Conservation (phyloP, 23 tunicate genomes). For the Styela plicata region DNA sequence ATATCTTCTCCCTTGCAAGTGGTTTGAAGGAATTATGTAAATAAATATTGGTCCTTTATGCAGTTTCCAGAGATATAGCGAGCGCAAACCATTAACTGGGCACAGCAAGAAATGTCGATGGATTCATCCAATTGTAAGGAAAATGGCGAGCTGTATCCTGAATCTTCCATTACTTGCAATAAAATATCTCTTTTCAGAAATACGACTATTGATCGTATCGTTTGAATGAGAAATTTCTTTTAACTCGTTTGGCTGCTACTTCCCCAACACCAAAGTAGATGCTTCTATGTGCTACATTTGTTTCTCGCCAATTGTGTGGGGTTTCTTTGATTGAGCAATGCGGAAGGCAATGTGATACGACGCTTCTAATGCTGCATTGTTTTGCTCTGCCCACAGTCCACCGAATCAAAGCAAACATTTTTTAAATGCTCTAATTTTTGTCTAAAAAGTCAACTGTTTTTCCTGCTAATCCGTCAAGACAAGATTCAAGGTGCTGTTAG, state of each 20-base stretch:
- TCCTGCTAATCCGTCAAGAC: constrained; percentile 33
- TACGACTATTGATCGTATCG: not conserved
- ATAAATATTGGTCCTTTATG: not conserved
- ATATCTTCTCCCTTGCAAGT: not conserved
- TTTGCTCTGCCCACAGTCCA: constrained; percentile 25
- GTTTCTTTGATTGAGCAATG: constrained; percentile 48
- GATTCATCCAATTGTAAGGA: constrained; percentile 18
- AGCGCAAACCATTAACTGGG: not conserved
- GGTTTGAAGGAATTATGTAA: not conserved
- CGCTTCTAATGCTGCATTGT: constrained; percentile 38
- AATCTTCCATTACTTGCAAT: not conserved
- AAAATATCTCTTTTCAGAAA: not conserved
- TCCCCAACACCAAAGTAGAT: constrained; percentile 4
- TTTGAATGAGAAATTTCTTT: constrained; percentile 3
- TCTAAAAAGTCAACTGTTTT: constrained; percentile 42
- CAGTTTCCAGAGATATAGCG: not conserved
- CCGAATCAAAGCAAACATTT: constrained; percentile 16
- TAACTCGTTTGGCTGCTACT: not conserved
- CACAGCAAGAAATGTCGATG: constrained; percentile 4
- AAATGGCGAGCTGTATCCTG: not conserved
- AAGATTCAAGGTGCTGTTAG: constrained; percentile 33
- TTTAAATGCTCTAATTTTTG: constrained; percentile 39
- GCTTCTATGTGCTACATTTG: constrained; percentile 16
- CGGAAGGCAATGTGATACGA: constrained; percentile 48
- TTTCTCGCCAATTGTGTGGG: constrained; percentile 55